Percentiles rank a stretch among this genome's conserved stretches.
phyloP scores from a whole-genome alignment of 1,140 invertebrate genomes.

The Trachymyrmex septentrionalis region DNA sequence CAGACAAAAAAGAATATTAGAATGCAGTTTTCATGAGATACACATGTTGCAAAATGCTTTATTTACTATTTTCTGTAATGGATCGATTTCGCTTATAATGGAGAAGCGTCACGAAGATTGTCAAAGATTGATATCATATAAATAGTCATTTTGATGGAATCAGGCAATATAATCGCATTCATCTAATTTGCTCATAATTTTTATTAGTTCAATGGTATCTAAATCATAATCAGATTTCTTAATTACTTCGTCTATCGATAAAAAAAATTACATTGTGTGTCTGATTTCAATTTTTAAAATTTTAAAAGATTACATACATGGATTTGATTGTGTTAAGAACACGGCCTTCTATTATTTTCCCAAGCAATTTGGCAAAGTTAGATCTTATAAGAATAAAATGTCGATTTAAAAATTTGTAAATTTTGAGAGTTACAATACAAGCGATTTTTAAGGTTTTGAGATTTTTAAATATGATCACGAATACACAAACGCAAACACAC shows the following conservation, averaged over 20 bases:
- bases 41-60: neutral
- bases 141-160: slow-evolving; percentile 25
- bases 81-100: neutral
- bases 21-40: neutral
- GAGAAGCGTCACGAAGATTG: neutral
- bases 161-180: neutral
- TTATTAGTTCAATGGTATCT: neutral
- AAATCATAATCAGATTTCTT: neutral
- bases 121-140: neutral
- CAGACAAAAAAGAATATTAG: neutral
- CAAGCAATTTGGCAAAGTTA: no score
- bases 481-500: no score
- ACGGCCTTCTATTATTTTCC: no score
- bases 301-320: no score
- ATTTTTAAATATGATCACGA: no score
- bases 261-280: neutral
- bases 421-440: no score
- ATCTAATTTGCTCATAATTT: slow-evolving; percentile 2
- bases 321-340: no score
- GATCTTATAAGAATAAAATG: no score
- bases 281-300: no score
- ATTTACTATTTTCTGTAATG: neutral
- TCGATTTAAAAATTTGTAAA: no score
- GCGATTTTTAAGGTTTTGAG: no score
- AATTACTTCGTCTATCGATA: neutral